Evolutionary conservation across 2,888 invertebrate genomes (phyloP).

Genomic region (Lochmaea crataegi): DNA sequence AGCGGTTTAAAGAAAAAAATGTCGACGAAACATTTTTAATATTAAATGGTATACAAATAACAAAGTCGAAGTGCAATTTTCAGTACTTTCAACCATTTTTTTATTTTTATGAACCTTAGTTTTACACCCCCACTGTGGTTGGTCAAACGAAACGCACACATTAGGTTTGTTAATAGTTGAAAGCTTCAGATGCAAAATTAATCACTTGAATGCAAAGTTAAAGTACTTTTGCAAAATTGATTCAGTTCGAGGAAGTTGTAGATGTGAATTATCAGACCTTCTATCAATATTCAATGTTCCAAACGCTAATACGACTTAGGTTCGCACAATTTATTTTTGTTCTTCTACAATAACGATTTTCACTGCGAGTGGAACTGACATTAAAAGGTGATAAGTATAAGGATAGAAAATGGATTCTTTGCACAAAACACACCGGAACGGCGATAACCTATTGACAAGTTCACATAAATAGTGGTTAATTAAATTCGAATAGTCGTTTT

Average conservation of each 20-base stretch:
- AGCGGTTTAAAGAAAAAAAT: no score
- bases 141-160: neutral
- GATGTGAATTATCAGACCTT: conserved; percentile 53
- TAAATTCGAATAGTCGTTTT: conserved; percentile 9
- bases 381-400: conserved; percentile 13
- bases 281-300: conserved; percentile 50
- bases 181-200: conserved; percentile 22
- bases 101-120: neutral
- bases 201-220: conserved; percentile 35
- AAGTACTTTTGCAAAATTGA: conserved; percentile 46
- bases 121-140: neutral
- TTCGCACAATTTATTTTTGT: conserved; percentile 44
- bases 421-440: neutral
- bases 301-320: conserved; percentile 47
- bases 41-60: neutral
- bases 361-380: conserved; percentile 8
- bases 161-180: neutral
- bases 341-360: conserved; percentile 26
- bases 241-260: conserved; percentile 45
- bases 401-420: neutral
- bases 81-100: neutral
- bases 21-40: no score
- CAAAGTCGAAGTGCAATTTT: neutral
- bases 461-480: conserved; percentile 1
- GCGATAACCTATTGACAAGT: neutral